A percentile compares a stretch with the other conserved stretches of the same genome.
These are phyloP conservation scores for Nesometra sesokonis DNA, from an alignment of 35 echinoderm and acorn worm species.

Conservation along the genomic window DNA sequence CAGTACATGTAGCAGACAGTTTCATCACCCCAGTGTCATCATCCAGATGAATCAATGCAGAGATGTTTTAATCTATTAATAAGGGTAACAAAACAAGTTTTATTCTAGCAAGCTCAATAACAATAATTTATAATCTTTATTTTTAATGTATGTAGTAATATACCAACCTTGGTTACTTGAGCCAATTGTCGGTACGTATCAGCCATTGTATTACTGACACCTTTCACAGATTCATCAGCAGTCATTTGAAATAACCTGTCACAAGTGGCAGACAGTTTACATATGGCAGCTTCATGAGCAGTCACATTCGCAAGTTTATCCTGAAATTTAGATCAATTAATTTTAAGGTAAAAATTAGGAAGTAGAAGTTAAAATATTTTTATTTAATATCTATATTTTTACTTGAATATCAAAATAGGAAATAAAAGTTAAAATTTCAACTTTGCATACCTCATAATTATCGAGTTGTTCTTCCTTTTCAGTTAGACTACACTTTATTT, in stretches of 20 bases:
- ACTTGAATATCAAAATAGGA: too few relatives aligned
- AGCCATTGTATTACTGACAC: neutral
- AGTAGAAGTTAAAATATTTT: neutral
- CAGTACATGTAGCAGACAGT: too few relatives aligned
- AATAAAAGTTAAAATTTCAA: neutral
- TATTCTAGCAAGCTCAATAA: too few relatives aligned
- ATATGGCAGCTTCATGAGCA: neutral
- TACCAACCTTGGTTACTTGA: neutral
- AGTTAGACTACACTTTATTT: neutral
- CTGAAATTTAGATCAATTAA: neutral
- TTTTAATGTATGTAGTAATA: too few relatives aligned
- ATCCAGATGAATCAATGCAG: too few relatives aligned
- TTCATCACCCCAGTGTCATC: too few relatives aligned
- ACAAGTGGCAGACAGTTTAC: neutral
- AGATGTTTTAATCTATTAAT: too few relatives aligned
- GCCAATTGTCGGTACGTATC: neutral
- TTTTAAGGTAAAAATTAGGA: neutral
- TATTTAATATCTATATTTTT: too few relatives aligned
- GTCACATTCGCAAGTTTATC: neutral
- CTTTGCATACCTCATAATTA: constrained; percentile 1
- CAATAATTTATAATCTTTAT: too few relatives aligned
- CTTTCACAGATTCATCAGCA: neutral
- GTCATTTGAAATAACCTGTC: neutral
- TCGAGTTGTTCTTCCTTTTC: constrained; percentile 7
- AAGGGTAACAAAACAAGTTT: too few relatives aligned